phyloP scores from a whole-genome alignment of 2,113 vertebrate species.

The Calidris pygmaea region DNA sequence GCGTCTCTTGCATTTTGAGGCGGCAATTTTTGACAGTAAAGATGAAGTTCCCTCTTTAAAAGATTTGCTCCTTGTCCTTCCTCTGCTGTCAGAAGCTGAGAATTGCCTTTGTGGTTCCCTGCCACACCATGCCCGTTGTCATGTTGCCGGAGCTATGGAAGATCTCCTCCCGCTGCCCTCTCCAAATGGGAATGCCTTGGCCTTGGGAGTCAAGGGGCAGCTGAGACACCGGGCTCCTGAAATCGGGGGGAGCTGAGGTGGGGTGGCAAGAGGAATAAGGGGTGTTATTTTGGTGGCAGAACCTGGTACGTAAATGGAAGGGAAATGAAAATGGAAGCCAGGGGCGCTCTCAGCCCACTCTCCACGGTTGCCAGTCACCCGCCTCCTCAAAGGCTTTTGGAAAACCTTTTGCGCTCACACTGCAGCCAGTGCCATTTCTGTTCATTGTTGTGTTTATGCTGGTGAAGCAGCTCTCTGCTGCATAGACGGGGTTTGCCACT shows the following conservation, averaged over 20 bases:
- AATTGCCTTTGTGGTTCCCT: background rate
- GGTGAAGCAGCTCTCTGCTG: background rate
- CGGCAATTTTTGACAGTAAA: background rate
- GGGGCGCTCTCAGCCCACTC: background rate
- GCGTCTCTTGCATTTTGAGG: background rate
- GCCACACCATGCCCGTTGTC: rapidly evolving
- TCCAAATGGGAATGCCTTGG: background rate
- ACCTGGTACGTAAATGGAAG: background rate
- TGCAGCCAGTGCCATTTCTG: background rate
- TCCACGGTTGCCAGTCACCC: rapidly evolving
- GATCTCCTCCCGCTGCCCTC: background rate
- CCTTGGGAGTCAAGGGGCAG: background rate
- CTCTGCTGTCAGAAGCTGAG: background rate
- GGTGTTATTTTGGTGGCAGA: background rate
- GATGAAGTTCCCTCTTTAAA: background rate
- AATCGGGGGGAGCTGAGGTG: background rate
- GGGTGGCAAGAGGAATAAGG: background rate
- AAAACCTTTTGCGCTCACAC: background rate
- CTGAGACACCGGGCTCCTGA: background rate
- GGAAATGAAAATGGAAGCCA: no score
- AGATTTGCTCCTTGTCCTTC: background rate
- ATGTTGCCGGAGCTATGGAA: background rate
- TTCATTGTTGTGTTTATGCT: rapidly evolving
- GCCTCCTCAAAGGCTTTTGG: background rate
- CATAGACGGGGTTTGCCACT: background rate